A percentile compares a stretch with the other conserved stretches of the same genome.
phyloP scores from a whole-genome alignment of 1,140 invertebrate genomes.

The Onthophagus taurus region DNA sequence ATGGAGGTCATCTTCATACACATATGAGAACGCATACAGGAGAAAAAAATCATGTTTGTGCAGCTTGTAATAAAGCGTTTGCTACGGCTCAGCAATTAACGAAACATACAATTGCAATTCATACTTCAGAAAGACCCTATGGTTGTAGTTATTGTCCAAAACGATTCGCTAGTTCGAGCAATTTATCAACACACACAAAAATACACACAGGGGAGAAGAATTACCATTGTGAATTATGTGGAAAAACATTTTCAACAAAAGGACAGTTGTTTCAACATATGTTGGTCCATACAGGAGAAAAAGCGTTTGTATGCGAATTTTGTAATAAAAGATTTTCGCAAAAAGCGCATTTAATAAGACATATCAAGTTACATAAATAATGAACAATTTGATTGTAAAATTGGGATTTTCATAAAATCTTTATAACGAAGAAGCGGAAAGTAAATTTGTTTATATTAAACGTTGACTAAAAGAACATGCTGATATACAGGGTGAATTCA shows the following conservation, averaged over 20 bases:
- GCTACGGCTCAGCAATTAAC: slow-evolving; percentile 44
- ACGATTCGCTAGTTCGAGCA: slow-evolving; percentile 36
- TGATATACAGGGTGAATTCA: too few species aligned
- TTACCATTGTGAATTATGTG: slow-evolving; percentile 38
- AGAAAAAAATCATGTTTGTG: slow-evolving; percentile 48
- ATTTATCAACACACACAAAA: slow-evolving; percentile 35
- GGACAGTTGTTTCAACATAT: slow-evolving; percentile 46
- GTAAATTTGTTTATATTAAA: too few species aligned
- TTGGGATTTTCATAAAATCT: too few species aligned
- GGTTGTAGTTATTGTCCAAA: slow-evolving; percentile 43
- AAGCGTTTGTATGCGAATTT: slow-evolving; percentile 61
- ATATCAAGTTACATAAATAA: slow-evolving; percentile 32
- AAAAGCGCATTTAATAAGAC: slow-evolving; percentile 56
- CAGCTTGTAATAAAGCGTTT: slow-evolving; percentile 46
- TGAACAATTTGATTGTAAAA: too few species aligned
- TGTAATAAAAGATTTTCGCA: slow-evolving; percentile 69
- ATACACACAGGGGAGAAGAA: slow-evolving; percentile 52
- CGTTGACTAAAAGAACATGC: too few species aligned
- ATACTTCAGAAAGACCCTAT: slow-evolving; percentile 54
- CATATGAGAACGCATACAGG: slow-evolving; percentile 50
- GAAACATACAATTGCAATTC: slow-evolving; percentile 53
- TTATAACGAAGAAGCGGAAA: too few species aligned
- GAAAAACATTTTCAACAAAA: slow-evolving; percentile 38
- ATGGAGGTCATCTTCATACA: slow-evolving; percentile 38
- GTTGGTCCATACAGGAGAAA: slow-evolving; percentile 49